Evolutionary conservation across 2,888 invertebrate species (phyloP).

Genomic region (Hymenopus coronatus): DNA sequence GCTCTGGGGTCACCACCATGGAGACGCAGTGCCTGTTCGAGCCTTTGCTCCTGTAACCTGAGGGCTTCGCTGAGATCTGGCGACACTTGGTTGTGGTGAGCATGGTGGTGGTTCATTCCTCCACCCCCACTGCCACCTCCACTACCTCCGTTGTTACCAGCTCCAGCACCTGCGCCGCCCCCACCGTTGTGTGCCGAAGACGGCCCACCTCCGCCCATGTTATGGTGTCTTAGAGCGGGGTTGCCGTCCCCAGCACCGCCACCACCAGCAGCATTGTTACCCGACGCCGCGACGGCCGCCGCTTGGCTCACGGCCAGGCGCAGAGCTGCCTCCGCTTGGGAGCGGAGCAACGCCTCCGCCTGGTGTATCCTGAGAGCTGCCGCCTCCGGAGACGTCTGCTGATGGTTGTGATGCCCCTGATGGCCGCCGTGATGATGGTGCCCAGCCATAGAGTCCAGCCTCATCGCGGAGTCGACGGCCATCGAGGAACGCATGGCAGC

Average conservation of each 20-base stretch:
- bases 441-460: slow-evolving; percentile 35
- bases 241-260: slow-evolving; percentile 51
- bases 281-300: slow-evolving; percentile 50
- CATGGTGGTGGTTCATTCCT: slow-evolving; percentile 42
- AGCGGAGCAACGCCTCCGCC: slow-evolving; percentile 75
- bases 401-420: slow-evolving; percentile 39
- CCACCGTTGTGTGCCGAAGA: neutral
- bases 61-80: slow-evolving; percentile 60
- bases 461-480: slow-evolving; percentile 46
- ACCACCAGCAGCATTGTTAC: slow-evolving; percentile 46
- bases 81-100: slow-evolving; percentile 52
- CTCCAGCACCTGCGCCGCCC: neutral
- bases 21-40: slow-evolving; percentile 78
- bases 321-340: slow-evolving; percentile 81
- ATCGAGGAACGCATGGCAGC: slow-evolving; percentile 52
- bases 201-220: slow-evolving; percentile 21
- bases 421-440: slow-evolving; percentile 45
- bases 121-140: slow-evolving; percentile 48
- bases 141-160: slow-evolving; percentile 44
- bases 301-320: slow-evolving; percentile 74
- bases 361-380: slow-evolving; percentile 60
- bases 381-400: slow-evolving; percentile 44
- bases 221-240: slow-evolving; percentile 62
- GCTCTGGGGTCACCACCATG: slow-evolving; percentile 73
- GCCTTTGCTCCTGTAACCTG: slow-evolving; percentile 69